Evolutionary conservation across 1,140 invertebrate genomes (phyloP).

Genomic region (Bombyx mori): DNA sequence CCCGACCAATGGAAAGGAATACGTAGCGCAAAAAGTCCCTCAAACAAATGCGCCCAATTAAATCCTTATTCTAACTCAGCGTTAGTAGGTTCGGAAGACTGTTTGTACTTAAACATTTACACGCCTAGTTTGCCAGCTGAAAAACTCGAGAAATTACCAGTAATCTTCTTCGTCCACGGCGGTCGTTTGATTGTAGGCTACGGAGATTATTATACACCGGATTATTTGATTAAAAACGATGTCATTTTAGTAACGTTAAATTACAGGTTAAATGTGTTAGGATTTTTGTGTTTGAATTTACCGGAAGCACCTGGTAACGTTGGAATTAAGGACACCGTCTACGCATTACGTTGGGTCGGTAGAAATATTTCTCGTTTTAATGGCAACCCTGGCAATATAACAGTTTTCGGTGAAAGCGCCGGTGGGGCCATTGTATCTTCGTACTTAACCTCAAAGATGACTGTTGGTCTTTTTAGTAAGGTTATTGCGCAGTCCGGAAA

Average conservation of each 20-base stretch:
- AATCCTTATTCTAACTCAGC: constrained; percentile 47
- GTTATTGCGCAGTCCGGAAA: constrained; percentile 75
- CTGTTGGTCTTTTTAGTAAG: constrained; percentile 70
- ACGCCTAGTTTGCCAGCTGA: constrained; percentile 44
- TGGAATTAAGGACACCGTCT: constrained; percentile 77
- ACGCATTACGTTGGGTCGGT: constrained; percentile 61
- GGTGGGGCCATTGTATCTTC: constrained; percentile 78
- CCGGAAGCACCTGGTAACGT: constrained; percentile 76
- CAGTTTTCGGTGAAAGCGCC: constrained; percentile 82
- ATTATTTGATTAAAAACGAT: constrained; percentile 76
- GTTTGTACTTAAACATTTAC: constrained; percentile 63
- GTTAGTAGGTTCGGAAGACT: constrained; percentile 62
- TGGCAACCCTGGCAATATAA: constrained; percentile 79
- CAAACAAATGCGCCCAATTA: constrained; percentile 67
- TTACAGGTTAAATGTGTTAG: constrained; percentile 76
- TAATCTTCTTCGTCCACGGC: constrained; percentile 74
- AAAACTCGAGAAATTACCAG: constrained; percentile 51
- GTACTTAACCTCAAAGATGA: constrained; percentile 77
- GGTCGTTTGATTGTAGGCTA: constrained; percentile 70
- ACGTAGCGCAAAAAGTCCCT: constrained; percentile 71
- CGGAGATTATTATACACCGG: constrained; percentile 71
- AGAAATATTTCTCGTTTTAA: constrained; percentile 75
- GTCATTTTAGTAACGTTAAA: constrained; percentile 80
- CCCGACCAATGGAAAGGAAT: constrained; percentile 72
- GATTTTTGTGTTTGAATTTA: constrained; percentile 75